These are phyloP conservation scores for Loripinus fragilis DNA, from an alignment of 2,888 invertebrate species.

Conservation along the genomic window DNA sequence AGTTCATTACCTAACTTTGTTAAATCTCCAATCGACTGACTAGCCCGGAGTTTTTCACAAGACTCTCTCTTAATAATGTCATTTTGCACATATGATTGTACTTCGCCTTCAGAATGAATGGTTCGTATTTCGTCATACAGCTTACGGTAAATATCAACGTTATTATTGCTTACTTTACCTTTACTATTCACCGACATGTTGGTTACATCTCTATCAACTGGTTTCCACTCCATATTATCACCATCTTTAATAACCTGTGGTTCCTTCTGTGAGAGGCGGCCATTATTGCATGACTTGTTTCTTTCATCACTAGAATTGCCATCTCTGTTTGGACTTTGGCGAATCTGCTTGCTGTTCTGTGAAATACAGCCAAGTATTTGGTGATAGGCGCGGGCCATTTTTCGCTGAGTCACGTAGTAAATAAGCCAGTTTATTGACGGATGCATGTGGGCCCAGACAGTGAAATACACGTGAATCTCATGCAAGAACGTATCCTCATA, in stretches of 20 bases:
- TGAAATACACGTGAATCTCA: conserved; percentile 56
- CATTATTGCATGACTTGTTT: neutral
- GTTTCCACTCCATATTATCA: neutral
- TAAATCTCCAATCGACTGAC: neutral
- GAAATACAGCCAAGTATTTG: neutral
- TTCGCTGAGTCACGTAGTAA: conserved; percentile 55
- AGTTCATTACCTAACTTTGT: neutral
- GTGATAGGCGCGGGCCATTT: conserved; percentile 48
- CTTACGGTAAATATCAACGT: neutral
- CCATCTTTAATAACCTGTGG: neutral
- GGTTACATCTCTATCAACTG: neutral
- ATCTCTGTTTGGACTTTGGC: neutral
- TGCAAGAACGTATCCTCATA: conserved; percentile 43
- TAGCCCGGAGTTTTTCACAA: neutral
- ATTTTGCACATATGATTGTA: neutral
- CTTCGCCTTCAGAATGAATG: conserved; percentile 7
- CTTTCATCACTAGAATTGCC: neutral
- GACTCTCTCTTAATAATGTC: neutral
- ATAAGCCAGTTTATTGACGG: conserved; percentile 63
- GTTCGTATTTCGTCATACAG: conserved; percentile 3
- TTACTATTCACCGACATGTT: neutral
- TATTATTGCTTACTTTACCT: neutral
- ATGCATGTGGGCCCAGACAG: conserved; percentile 63
- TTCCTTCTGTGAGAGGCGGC: neutral
- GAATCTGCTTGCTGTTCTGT: conserved; percentile 20